Evolutionary conservation across 1,140 invertebrate genomes (phyloP).

Genomic region (Orius insidiosus): DNA sequence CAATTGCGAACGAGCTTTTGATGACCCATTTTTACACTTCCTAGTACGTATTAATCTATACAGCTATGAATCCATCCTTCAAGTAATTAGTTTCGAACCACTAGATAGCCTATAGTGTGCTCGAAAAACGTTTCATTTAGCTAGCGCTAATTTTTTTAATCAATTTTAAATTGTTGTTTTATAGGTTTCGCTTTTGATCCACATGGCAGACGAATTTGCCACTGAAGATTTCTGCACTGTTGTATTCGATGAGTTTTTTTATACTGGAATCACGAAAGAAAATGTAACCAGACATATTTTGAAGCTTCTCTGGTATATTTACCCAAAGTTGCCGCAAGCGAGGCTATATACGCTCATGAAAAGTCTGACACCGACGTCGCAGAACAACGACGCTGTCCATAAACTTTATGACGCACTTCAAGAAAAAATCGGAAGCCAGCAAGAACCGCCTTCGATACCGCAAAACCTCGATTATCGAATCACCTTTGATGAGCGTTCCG

Average conservation of each 20-base stretch:
- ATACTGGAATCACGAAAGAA: slow-evolving; percentile 69
- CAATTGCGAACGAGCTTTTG: slow-evolving; percentile 79
- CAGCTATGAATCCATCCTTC: no score
- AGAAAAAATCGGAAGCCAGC: slow-evolving; percentile 55
- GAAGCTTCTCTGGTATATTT: slow-evolving; percentile 82
- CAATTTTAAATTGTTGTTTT: no score
- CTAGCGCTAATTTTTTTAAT: no score
- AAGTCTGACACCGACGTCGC: slow-evolving; percentile 60
- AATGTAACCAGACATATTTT: slow-evolving; percentile 87
- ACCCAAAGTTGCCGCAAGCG: slow-evolving; percentile 64
- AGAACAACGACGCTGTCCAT: slow-evolving; percentile 73
- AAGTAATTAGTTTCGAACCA: no score
- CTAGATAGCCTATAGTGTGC: no score
- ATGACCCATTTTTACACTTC: slow-evolving; percentile 88
- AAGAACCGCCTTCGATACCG: slow-evolving; percentile 40
- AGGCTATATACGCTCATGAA: slow-evolving; percentile 70
- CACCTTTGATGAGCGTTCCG: slow-evolving; percentile 69
- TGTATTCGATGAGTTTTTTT: slow-evolving; percentile 92
- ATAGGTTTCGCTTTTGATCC: slow-evolving; percentile 73
- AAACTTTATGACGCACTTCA: slow-evolving; percentile 57
- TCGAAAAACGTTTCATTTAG: no score
- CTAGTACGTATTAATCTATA: no score
- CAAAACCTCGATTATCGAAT: slow-evolving; percentile 57
- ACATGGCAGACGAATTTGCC: slow-evolving; percentile 80
- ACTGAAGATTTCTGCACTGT: slow-evolving; percentile 90